These are phyloP conservation scores for Meriones psammophilus DNA, from an alignment of 2,797 vertebrate species.

Conservation along the genomic window DNA sequence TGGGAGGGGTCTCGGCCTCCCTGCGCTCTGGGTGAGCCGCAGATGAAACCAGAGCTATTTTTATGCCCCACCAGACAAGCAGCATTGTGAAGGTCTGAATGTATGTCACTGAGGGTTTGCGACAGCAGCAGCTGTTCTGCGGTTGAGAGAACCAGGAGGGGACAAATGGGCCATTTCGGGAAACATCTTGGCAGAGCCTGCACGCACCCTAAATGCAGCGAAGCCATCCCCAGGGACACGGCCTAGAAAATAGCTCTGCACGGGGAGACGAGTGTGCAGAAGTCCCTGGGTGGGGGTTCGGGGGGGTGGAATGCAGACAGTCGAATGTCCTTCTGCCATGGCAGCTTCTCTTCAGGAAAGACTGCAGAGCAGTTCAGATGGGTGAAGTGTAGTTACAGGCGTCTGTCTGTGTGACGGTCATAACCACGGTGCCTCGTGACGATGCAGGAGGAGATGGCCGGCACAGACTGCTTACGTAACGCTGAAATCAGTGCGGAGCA, in stretches of 20 bases:
- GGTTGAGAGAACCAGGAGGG: not conserved
- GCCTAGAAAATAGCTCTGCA: not conserved
- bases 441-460: not conserved
- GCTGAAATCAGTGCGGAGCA: not conserved
- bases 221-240: not conserved
- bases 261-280: not conserved
- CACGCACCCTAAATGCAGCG: no score
- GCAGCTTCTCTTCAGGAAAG: not conserved
- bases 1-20: not conserved
- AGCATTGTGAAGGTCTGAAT: not conserved
- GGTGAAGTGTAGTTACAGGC: not conserved
- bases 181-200: not conserved
- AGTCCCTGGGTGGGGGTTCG: no score
- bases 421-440: not conserved
- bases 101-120: not conserved
- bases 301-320: no score
- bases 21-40: not conserved
- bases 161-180: not conserved
- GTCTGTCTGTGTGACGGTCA: not conserved
- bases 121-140: not conserved
- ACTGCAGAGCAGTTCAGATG: not conserved
- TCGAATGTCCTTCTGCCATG: accelerated
- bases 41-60: not conserved
- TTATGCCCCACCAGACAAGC: no score
- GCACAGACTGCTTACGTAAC: not conserved